Conservation (phyloP, 2,888 invertebrate genomes). For the Litoditis marina region DNA sequence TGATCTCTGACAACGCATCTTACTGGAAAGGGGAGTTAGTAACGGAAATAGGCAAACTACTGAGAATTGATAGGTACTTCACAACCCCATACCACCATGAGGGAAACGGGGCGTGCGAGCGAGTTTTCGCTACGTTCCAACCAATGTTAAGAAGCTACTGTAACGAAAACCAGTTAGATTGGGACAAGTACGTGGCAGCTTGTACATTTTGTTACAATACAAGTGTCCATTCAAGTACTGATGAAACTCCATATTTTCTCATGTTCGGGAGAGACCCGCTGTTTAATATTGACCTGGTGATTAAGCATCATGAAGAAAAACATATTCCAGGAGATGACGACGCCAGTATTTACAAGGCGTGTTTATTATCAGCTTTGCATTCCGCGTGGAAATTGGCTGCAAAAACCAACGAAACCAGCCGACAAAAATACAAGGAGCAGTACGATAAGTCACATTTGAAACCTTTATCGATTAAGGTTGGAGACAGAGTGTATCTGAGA, state of each 20-base stretch:
- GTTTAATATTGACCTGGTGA: background rate
- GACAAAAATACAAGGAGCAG: background rate
- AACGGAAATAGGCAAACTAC: background rate
- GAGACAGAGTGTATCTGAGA: background rate
- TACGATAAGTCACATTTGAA: background rate
- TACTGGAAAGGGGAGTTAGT: too few relatives aligned
- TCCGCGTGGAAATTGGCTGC: background rate
- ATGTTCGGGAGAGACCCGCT: background rate
- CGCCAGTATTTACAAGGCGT: too few relatives aligned
- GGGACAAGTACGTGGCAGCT: background rate
- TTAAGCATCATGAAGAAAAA: background rate
- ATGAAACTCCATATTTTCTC: background rate
- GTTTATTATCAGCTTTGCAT: background rate
- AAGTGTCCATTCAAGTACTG: background rate
- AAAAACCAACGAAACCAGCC: background rate
- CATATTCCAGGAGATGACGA: too few relatives aligned
- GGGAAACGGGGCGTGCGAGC: background rate
- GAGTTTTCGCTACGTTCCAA: background rate
- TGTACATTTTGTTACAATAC: background rate
- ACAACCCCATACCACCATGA: background rate
- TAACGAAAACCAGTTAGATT: background rate
- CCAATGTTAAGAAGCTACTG: background rate
- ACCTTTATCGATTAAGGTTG: background rate
- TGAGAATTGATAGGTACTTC: background rate
- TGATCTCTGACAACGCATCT: conserved; percentile 49